These are phyloP conservation scores for Galeopterus variegatus DNA, from an alignment of 2,113 vertebrate species.

Conservation along the genomic window DNA sequence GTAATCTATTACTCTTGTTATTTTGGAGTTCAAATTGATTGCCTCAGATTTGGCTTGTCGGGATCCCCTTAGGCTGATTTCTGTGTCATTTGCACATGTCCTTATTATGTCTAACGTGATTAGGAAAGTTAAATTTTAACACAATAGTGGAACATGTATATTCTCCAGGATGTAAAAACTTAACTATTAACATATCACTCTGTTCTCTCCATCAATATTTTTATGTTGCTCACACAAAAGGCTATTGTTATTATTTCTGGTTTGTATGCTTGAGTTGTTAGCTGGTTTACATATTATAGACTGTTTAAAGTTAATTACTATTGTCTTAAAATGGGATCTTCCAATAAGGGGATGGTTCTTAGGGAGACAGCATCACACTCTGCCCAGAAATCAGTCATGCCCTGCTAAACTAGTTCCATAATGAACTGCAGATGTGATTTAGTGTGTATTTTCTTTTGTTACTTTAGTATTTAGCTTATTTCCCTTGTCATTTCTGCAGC, in stretches of 20 bases:
- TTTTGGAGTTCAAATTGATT: conserved; percentile 23
- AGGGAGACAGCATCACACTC: background rate
- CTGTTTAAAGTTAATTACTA: conserved; percentile 60
- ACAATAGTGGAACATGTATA: background rate
- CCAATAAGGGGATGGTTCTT: conserved; percentile 5
- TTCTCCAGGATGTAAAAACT: background rate
- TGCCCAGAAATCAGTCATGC: conserved; percentile 28
- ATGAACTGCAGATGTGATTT: conserved; percentile 18
- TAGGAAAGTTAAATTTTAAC: conserved; percentile 41
- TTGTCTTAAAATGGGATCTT: conserved; percentile 42
- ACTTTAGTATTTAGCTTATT: conserved; percentile 71
- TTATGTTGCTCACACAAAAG: background rate
- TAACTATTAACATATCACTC: background rate
- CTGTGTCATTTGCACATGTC: background rate
- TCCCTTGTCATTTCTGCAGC: conserved; percentile 21
- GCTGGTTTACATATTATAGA: background rate
- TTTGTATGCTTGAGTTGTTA: background rate
- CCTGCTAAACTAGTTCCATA: background rate
- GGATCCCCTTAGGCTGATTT: background rate
- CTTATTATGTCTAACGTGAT: conserved; percentile 28
- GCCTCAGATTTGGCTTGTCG: background rate
- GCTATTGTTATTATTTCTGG: background rate
- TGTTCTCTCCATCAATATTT: background rate
- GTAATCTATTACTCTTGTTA: background rate
- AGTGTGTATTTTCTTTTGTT: conserved; percentile 25